phyloP scores from a whole-genome alignment of 2,797 vertebrate genomes.

The Acridotheres tristis region DNA sequence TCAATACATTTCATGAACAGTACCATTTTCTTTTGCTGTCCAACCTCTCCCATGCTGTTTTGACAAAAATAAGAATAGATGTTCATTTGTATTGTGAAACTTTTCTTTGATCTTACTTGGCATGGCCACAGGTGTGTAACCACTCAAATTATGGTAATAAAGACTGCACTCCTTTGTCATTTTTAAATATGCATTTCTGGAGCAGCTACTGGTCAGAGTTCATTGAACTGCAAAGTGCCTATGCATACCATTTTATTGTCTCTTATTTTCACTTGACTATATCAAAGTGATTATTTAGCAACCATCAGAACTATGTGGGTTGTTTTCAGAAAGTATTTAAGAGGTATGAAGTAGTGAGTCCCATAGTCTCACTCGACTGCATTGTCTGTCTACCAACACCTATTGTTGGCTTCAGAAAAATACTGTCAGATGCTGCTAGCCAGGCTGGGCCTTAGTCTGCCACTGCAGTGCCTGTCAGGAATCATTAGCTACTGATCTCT shows the following conservation, averaged over 20 bases:
- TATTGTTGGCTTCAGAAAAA: constrained; percentile 68
- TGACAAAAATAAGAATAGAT: neutral
- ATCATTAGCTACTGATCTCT: constrained; percentile 84
- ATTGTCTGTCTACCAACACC: constrained; percentile 58
- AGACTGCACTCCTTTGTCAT: neutral
- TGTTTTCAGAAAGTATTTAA: constrained; percentile 18
- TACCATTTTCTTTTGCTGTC: neutral
- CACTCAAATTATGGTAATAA: neutral
- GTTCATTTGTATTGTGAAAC: neutral
- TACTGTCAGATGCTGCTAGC: constrained; percentile 71
- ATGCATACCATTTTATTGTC: neutral
- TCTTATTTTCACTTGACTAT: neutral
- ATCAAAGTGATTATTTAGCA: neutral
- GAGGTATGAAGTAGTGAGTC: neutral
- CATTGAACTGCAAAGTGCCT: neutral
- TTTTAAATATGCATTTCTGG: neutral
- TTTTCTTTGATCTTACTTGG: neutral
- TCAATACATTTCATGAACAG: neutral
- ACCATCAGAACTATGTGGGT: neutral
- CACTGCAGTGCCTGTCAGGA: constrained; percentile 86
- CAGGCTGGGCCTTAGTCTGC: constrained; percentile 78
- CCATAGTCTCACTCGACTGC: constrained; percentile 38
- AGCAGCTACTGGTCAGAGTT: neutral
- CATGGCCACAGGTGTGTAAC: neutral
- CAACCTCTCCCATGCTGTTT: neutral